Base-by-base conservation (phyloP, 2,113 vertebrate species). In the Tiliqua scincoides region DNA sequence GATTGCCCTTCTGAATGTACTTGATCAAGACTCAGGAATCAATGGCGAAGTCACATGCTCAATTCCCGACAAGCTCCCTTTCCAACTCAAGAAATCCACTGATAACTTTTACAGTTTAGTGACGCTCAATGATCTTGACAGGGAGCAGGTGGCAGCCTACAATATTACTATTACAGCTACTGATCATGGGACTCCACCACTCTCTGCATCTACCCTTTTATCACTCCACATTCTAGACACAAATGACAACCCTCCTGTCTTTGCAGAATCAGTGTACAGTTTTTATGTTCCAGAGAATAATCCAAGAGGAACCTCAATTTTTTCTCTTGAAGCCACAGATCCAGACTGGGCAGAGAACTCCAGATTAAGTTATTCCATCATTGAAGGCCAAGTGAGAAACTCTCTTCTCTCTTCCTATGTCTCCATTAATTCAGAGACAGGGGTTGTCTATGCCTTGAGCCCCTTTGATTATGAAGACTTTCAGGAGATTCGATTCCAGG, bases 351-450 rank as follows among this genome's bases (percentile, higher is more conserved):
- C 97, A 3, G 95, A 98, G 83, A 98, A 98, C 77, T 97, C 97
- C 82, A 96, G 94, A 85, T 88, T 98, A 81, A 96, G 95, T 40
- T 98, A 98, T 82, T 97, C 97, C 82, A 96, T 98, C 8, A 61
- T 54, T 52, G 76, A 92, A 90, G 94, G 96, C 90, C 91, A 96
- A 94, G 84, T 93, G 93, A 79, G 57, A 85, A 97, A 93, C 92
- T 85, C 0, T 85, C 95, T 37, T 91, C 91, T 96, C 89, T 97
- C 43, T 88, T 97, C 96, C 62, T 97, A 92, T 93, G n/a, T 98
- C 85, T 98, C 97, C 35, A 97, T 98, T 92, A 98, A 98, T 82
- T 97, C 97, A 1, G 96, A 98, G 86, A 98, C 97, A 0, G 97
- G 97, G 0, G 90, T 97, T 73, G 94, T 98, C 0, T 98, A 97